Conservation (phyloP, 23 tunicate genomes). For the Ciona savignyi region DNA sequence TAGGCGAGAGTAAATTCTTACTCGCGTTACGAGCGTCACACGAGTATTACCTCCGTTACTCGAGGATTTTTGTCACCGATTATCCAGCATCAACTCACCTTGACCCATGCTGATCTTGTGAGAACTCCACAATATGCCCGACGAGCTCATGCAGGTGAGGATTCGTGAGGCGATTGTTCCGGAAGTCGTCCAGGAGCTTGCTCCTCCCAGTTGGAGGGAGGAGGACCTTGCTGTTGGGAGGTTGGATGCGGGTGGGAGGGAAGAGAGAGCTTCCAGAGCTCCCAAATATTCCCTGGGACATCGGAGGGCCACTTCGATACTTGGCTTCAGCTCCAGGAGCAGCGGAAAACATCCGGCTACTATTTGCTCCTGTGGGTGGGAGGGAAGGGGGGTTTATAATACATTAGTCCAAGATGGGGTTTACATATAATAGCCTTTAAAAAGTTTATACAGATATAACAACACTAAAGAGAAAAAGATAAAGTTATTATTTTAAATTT, state of each 20-base stretch:
- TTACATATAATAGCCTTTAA: too few species aligned
- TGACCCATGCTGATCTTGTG: conserved; percentile 99
- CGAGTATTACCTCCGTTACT: too few species aligned
- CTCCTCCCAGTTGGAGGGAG: conserved; percentile 59
- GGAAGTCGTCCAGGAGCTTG: conserved; percentile 91
- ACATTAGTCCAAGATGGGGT: too few species aligned
- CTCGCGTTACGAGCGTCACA: too few species aligned
- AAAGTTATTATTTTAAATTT: too few species aligned
- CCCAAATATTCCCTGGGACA: conserved; percentile 55
- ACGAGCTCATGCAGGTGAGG: conserved; percentile 89
- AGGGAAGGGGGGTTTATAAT: background rate
- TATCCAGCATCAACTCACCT: too few species aligned
- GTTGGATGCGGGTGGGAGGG: conserved; percentile 73
- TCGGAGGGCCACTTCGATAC: conserved; percentile 54
- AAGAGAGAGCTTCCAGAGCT: conserved; percentile 82
- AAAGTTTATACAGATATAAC: too few species aligned
- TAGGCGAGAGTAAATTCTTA: too few species aligned
- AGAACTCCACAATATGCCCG: conserved; percentile 95
- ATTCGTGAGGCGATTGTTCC: conserved; percentile 92
- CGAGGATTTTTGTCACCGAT: too few species aligned
- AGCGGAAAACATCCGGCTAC: conserved; percentile 84
- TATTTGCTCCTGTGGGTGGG: conserved; percentile 21
- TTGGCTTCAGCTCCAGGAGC: conserved; percentile 96
- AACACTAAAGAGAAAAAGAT: too few species aligned
- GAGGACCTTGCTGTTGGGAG: conserved; percentile 45